Base-by-base conservation (phyloP, 2,888 invertebrate genomes). In the Phymatocera aterrima region DNA sequence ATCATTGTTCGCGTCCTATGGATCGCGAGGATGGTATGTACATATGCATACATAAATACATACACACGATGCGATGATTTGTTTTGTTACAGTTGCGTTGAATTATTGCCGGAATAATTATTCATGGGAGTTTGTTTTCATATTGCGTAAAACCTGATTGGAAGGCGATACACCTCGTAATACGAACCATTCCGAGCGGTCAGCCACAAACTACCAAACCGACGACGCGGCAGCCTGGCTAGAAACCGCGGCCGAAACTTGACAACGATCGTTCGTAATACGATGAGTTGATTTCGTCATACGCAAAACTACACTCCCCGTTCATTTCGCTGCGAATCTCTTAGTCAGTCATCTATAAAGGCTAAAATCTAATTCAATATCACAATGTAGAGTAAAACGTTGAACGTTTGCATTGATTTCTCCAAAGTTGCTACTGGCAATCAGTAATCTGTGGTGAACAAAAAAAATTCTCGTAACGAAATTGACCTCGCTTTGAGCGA, bases 91-190 rank as follows among this genome's bases (percentile, higher is more conserved):
- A 68, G 43, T 24, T 24, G n/a, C n/a, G 28, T 46, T 68, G n/a
- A 72, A 54, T 72, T 34, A 3, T 72, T 51, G 2, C n/a, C 51
- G 21, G 72, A 72, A 72, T n/a, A n/a, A n/a, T 72, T 51, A 72
- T 72, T 48, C 34, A 51, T 40, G 57, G 60, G 34, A 75, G 57
- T 75, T 75, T 40, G 43, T 75, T 75, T 34, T 75, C 6, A n/a
- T n/a, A 75, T 75, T 75, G 75, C 75, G 75, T 57, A 75, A 75
- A 75, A n/a, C n/a, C n/a, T n/a, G 28, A 60, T 57, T 31, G 75
- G 57, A 75, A 57, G 46, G 54, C 40, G 54, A 75, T 57, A 75
- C 43, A 40, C 60, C 57, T 21, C 57, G 75, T 57, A 75, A 75
- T 60, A 40, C 24, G 40, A 75, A 57, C 37, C 72, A 34, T 51